phyloP scores from a whole-genome alignment of 2,113 vertebrate species.

The Lepidothrix coronata region DNA sequence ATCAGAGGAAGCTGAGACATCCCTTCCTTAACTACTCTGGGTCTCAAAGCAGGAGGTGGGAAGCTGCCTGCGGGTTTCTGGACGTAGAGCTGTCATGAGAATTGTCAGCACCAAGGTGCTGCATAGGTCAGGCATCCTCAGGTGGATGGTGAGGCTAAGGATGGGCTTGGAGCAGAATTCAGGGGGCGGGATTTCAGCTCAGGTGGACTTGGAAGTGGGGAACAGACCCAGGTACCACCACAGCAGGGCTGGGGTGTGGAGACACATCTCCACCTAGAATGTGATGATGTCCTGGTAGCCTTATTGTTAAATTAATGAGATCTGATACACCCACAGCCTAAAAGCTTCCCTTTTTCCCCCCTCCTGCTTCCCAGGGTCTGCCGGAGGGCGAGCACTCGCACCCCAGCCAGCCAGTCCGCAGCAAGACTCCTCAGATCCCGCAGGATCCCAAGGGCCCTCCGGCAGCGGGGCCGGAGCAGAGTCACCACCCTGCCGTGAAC shows the following conservation, averaged over 20 bases:
- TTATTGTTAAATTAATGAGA: accelerated
- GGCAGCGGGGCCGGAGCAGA: slow-evolving; percentile 69
- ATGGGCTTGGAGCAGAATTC: background rate
- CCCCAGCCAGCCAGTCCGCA: slow-evolving; percentile 70
- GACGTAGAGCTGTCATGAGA: accelerated
- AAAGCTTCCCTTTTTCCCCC: background rate
- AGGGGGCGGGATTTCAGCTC: background rate
- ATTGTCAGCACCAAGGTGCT: accelerated
- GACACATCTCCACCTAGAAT: background rate
- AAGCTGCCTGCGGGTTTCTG: background rate
- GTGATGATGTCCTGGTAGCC: background rate
- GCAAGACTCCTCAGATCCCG: slow-evolving; percentile 84
- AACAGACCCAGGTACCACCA: accelerated
- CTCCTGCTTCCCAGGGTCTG: slow-evolving; percentile 67
- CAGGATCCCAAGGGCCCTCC: slow-evolving; percentile 82
- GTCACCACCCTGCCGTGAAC: slow-evolving; percentile 73
- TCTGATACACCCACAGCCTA: accelerated
- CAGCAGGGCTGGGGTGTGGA: accelerated
- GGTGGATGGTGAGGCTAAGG: background rate
- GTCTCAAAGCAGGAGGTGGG: background rate
- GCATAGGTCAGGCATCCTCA: accelerated
- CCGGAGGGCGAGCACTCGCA: slow-evolving; percentile 83
- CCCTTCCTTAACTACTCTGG: background rate
- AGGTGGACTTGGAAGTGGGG: background rate
- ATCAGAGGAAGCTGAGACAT: background rate